Percentiles rank a stretch among this genome's conserved stretches.
Evolutionary conservation across 2,113 vertebrate genomes (phyloP).

Genomic region (Psilopsiagon aurifrons): DNA sequence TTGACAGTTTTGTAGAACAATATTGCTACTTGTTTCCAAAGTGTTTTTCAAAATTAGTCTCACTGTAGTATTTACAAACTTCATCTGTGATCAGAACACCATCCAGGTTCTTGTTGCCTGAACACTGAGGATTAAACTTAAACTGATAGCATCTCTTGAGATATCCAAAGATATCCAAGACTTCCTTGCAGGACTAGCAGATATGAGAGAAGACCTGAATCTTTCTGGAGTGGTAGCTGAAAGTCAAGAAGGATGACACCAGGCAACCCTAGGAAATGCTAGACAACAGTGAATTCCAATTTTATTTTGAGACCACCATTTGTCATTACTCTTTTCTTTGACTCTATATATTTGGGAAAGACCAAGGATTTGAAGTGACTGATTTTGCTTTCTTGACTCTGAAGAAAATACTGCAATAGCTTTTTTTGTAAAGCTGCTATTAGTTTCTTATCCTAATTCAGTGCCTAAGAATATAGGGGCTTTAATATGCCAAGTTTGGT

Average conservation of each 20-base stretch:
- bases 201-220: not conserved
- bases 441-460: not conserved
- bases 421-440: not conserved
- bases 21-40: not conserved
- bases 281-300: not conserved
- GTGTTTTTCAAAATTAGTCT: not conserved
- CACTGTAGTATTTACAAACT: not conserved
- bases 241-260: not conserved
- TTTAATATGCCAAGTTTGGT: not conserved
- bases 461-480: not conserved
- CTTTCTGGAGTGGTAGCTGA: not conserved
- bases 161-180: not conserved
- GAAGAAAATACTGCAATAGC: not conserved
- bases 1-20: not conserved
- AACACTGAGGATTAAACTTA: not conserved
- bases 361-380: not conserved
- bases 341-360: not conserved
- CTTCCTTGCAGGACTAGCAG: not conserved
- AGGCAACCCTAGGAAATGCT: not conserved
- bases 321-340: not conserved
- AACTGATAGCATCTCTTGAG: not conserved
- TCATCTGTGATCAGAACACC: not conserved
- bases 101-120: not conserved
- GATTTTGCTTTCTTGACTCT: not conserved
- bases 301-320: not conserved